Base-by-base conservation (phyloP, 1,140 invertebrate species). In the Galendromus occidentalis region DNA sequence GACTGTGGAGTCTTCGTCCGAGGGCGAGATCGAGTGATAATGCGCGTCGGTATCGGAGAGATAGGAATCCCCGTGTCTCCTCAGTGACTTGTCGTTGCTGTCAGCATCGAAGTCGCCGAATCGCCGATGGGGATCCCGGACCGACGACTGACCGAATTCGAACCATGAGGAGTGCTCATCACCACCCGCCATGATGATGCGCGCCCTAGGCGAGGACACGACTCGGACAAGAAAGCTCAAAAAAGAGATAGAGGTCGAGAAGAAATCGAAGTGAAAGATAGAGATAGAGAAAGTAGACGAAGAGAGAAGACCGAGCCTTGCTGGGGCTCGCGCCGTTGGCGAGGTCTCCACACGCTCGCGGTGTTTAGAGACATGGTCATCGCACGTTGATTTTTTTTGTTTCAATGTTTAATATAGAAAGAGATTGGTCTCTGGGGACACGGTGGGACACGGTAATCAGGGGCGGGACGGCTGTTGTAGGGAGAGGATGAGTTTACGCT, bases 381-480 rank as follows among this genome's bases (percentile, higher is more conserved):
- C 51, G 51, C 51, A 59, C 51, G 51, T 59, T 14, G 22, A 29
- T 59, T 59, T 59, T n/a, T 17, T 59, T 59, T 17, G 14, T 59
- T 59, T 59, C 33, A 17, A 59, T 25, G 28, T 59, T 18, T 59
- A 59, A 17, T 59, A 59, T 59, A 29, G 33, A 25, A 22, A 59
- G 14, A 14, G 33, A 20, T 59, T 39, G 33, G 33, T 20, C 22
- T 59, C 17, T 47, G 18, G 28, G 28, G 18, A 47, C 18, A 22
- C 17, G 4, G 4, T 47, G 45, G 18, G 45, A 28, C 4, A 47
- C 4, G 18, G 45, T 20, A 7, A 6, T 47, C 18, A 7, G 45
- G 14, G 7, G 14, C 4, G 7, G 45, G 18, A 47, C 7, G 45
- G 18, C 4, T 20, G 17, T 47, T 22, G 4, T 17, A 14, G 7